Evolutionary conservation across 2,888 invertebrate genomes (phyloP), one percentile per base, ranked within the genome.

Genomic region (Harpalus rufipes): DNA sequence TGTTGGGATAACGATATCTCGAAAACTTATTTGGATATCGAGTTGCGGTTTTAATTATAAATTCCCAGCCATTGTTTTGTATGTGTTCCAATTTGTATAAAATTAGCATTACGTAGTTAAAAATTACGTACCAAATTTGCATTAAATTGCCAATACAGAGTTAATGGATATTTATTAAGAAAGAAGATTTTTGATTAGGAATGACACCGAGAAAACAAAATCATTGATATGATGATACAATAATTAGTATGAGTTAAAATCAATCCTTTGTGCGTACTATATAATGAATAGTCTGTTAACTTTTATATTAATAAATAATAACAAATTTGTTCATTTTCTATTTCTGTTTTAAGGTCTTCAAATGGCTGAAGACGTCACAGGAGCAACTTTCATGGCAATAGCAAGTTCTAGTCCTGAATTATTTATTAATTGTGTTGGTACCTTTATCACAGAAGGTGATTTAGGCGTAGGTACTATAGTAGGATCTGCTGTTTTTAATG

Each of bases 381-480:
- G 97, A 0, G 97, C 97, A 0, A 97, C 97, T 0, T 96, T 97
- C 89, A 97, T 97, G 97, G 97, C 97, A 0, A 94, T 96, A 0
- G 97, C 97, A 0, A 96, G 96, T 86, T 96, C 96, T 0, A 96
- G 96, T 85, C 97, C 97, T 0, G 97, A 97, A 91, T 91, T 97
- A 86, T 97, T 97, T 91, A 96, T 97, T 86, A 96, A 96, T 90
- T 94, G 96, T 86, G 95, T 97, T 25, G 97, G 96, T 58, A 96
- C 96, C 0, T 96, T 96, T 89, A 93, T 96, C 85, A 95, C 96
- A 0, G 94, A 95, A 88, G 95, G 95, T 0, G 96, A 96, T 89
- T 91, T 96, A 21, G 96, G 96, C 0, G 94, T 96, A 7, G 96
- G 96, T 0, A 95, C 96, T 12, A 94, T 96, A 72, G 95, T 96